phyloP scores from a whole-genome alignment of 2,797 vertebrate species.

The Euthynnus affinis region DNA sequence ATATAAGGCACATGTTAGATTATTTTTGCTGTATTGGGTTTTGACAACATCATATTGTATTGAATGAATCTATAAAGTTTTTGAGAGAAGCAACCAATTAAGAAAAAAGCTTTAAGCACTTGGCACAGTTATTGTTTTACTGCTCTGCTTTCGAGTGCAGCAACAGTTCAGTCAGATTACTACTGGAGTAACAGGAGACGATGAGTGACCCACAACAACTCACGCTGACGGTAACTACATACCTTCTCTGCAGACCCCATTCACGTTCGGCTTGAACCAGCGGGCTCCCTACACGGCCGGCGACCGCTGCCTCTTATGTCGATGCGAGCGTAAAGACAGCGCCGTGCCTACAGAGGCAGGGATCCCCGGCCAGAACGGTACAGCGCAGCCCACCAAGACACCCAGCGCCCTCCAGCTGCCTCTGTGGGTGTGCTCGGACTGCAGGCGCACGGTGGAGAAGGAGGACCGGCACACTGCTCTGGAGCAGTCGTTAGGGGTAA shows the following conservation, averaged over 20 bases:
- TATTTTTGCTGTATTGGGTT: not conserved
- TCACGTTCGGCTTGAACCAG: conserved; percentile 97
- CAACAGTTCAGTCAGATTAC: too few species aligned
- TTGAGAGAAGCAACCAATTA: not conserved
- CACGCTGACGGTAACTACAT: not conserved
- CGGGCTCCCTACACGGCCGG: conserved; percentile 94
- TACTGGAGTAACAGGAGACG: too few species aligned
- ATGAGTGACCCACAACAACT: too few species aligned
- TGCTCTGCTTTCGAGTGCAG: not conserved
- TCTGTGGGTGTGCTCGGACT: conserved; percentile 97
- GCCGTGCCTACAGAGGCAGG: conserved; percentile 87
- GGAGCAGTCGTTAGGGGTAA: conserved; percentile 92
- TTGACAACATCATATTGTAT: not conserved
- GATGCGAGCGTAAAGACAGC: conserved; percentile 94
- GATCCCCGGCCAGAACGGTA: conserved; percentile 87
- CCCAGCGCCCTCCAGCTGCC: conserved; percentile 94
- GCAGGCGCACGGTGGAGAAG: conserved; percentile 94
- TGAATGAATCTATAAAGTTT: not conserved
- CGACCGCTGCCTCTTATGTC: conserved; percentile 95
- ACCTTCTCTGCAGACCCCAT: conserved; percentile 88
- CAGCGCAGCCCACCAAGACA: conserved; percentile 89
- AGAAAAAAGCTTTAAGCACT: too few species aligned
- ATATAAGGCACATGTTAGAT: not conserved
- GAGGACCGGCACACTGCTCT: conserved; percentile 91
- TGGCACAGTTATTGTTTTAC: not conserved